Base-by-base conservation (phyloP, 1,140 invertebrate genomes). In the Rhynchophorus ferrugineus region DNA sequence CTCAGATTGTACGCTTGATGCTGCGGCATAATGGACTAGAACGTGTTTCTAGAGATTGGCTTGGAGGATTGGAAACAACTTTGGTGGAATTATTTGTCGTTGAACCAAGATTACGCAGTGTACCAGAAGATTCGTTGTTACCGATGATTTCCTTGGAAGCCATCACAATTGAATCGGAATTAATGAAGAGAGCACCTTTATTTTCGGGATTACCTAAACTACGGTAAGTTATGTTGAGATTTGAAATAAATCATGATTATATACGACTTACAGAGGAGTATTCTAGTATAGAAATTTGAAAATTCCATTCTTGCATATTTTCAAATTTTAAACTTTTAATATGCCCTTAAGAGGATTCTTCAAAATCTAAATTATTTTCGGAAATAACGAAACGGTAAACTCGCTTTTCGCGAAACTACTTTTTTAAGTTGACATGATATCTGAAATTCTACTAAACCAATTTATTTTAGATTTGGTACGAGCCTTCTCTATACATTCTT, bases 81-180 rank as follows among this genome's bases (percentile, higher is more conserved):
- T 66, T 91, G 16, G 76, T 89, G 56, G 88, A 91, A 71, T 75
- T 92, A 6, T 91, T 85, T 56, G 75, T 92, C 9, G 88, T 91
- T 1, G 89, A 92, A 69, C 84, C 87, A 7, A 83, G 85, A 58
- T 67, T 92, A 19, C 75, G 82, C 20, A 87, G 80, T 59, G 71
- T 91, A 24, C 87, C 89, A 0, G 75, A 82, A 1, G 86, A 90
- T 63, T 85, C 84, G 60, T 70, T 92, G 2, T 77, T 82, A 49
- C 82, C 83, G 56, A 71, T 90, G 49, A 78, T 80, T 51, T 81
- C 82, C 58, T 72, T 91, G 20, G 84, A 91, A 72, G 89, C 89
- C 0, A 76, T 91, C 21, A 91, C 89, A 0, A 75, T 90, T 49
- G 82, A 87, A 63, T 85, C 84, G 5, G 79, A 83, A 47, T 76